A percentile compares a stretch with the other conserved stretches of the same genome.
These are phyloP conservation scores for Camponotus pennsylvanicus DNA, from an alignment of 1,140 invertebrate species.

Conservation along the genomic window DNA sequence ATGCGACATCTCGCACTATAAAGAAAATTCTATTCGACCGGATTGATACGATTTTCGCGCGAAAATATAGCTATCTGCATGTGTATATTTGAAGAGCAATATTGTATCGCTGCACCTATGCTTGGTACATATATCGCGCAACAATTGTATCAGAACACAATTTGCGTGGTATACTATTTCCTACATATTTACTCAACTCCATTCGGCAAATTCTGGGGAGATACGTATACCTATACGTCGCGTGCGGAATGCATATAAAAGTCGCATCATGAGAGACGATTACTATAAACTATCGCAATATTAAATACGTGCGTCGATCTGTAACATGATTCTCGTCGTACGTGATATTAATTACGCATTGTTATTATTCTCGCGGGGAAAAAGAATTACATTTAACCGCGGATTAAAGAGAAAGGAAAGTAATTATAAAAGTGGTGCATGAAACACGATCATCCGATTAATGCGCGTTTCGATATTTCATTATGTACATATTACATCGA, in stretches of 20 bases:
- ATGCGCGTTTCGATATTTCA: conserved; percentile 18
- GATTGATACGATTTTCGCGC: conserved; percentile 27
- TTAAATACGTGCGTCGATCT: neutral
- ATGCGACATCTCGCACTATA: neutral
- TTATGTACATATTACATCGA: neutral
- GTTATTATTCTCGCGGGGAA: neutral
- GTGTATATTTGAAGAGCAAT: neutral
- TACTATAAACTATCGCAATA: conserved; percentile 6
- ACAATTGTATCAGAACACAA: conserved; percentile 44
- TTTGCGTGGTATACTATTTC: conserved; percentile 31
- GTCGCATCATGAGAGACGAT: neutral
- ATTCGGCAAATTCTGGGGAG: conserved; percentile 5
- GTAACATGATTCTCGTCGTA: neutral
- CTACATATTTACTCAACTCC: conserved; percentile 41
- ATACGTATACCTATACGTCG: neutral
- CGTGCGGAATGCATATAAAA: neutral
- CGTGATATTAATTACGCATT: conserved; percentile 15
- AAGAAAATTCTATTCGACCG: conserved; percentile 24
- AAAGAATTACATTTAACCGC: neutral
- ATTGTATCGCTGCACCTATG: conserved; percentile 1
- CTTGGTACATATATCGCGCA: conserved; percentile 11
- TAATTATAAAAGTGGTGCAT: conserved; percentile 5
- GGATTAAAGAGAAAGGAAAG: conserved; percentile 13
- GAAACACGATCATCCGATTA: conserved; percentile 14
- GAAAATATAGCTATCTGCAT: conserved; percentile 4